Conservation (phyloP, 2,113 vertebrate genomes). For the Scortum barcoo region DNA sequence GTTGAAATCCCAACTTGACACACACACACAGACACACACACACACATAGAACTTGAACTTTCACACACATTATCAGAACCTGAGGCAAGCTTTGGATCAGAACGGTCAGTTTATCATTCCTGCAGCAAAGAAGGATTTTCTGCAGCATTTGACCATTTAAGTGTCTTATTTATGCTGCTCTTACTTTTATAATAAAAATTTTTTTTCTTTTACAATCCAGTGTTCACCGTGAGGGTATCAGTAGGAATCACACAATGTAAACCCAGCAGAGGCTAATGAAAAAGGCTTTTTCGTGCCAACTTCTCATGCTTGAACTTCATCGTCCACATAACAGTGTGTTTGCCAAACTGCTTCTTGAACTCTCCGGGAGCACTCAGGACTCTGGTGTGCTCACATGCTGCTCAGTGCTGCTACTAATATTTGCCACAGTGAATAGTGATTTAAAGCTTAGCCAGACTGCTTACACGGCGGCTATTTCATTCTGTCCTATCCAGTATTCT, state of each 20-base stretch:
- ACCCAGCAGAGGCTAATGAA: slow-evolving; percentile 37
- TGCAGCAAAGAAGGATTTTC: background rate
- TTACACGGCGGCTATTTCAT: slow-evolving; percentile 52
- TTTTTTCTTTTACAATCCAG: slow-evolving; percentile 17
- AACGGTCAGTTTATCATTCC: slow-evolving; percentile 15
- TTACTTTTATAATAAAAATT: slow-evolving; percentile 6
- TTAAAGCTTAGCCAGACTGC: slow-evolving; percentile 34
- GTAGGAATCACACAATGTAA: slow-evolving; percentile 35
- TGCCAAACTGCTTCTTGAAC: slow-evolving; percentile 43
- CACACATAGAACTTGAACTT: slow-evolving; percentile 62
- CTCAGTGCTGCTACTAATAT: slow-evolving; percentile 13
- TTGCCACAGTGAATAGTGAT: slow-evolving; percentile 28
- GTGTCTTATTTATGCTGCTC: background rate
- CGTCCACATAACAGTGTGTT: slow-evolving; percentile 26
- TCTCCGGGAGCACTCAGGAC: slow-evolving; percentile 22
- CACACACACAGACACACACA: slow-evolving; percentile 32
- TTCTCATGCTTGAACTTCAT: slow-evolving; percentile 35
- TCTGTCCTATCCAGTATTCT: slow-evolving; percentile 27
- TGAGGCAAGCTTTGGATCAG: slow-evolving; percentile 6
- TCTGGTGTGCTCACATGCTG: slow-evolving; percentile 13
- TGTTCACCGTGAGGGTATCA: slow-evolving; percentile 7
- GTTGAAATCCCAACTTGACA: slow-evolving; percentile 61
- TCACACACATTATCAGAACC: slow-evolving; percentile 69
- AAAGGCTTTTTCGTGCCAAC: slow-evolving; percentile 20
- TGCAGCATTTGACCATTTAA: background rate